Percentiles rank a stretch among this genome's conserved stretches.
Evolutionary conservation across 2,888 invertebrate species (phyloP).

Genomic region (Himalopsyche anomala): DNA sequence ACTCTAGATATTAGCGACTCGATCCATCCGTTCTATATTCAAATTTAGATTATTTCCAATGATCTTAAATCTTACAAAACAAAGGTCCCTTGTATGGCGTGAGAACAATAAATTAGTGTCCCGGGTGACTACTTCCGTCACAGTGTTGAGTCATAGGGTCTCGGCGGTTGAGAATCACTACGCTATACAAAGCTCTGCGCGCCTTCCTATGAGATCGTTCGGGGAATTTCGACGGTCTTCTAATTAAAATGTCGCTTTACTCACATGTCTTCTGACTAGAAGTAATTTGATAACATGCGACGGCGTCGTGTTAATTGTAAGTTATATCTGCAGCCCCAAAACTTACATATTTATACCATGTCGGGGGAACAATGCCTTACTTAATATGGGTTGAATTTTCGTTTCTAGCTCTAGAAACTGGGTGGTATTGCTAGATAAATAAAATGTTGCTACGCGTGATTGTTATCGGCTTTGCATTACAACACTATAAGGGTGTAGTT

Average conservation of each 20-base stretch:
- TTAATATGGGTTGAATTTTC: neutral
- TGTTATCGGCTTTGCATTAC: too few species aligned
- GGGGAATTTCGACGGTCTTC: constrained; percentile 50
- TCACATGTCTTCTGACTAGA: constrained; percentile 47
- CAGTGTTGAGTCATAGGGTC: too few species aligned
- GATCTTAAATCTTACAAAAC: too few species aligned
- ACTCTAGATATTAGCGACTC: too few species aligned
- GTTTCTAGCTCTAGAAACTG: constrained; percentile 4
- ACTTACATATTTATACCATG: constrained; percentile 42
- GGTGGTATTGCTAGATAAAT: constrained; percentile 3
- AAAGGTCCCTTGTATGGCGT: too few species aligned
- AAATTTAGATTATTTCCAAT: too few species aligned
- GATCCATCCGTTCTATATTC: too few species aligned
- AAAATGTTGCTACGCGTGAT: too few species aligned
- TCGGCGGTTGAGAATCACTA: constrained; percentile 36
- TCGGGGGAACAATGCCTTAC: constrained; percentile 38
- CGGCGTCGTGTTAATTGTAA: constrained; percentile 32
- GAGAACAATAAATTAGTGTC: too few species aligned
- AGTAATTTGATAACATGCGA: constrained; percentile 52
- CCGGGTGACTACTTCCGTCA: too few species aligned
- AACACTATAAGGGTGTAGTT: too few species aligned
- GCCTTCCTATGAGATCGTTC: constrained; percentile 34
- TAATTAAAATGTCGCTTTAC: constrained; percentile 57
- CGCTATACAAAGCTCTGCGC: neutral
- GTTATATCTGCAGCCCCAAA: constrained; percentile 24